Base-by-base conservation (phyloP, 1,140 invertebrate species). In the Drosophila pandora region DNA sequence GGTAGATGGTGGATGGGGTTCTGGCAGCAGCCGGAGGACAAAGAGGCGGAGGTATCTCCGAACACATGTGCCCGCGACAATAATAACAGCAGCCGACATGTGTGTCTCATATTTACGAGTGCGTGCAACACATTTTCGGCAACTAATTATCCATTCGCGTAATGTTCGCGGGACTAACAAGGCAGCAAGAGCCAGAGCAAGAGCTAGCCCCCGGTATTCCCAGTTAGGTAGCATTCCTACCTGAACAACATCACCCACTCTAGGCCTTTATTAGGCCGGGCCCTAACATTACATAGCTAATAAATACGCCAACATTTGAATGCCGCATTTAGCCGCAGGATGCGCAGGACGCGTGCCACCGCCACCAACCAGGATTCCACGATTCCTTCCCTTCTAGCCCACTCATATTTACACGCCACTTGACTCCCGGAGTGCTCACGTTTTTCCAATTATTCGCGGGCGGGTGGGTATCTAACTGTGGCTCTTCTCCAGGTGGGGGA, bases 71-170 rank as follows among this genome's bases (percentile, higher is more conserved):
- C 59, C 74, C 55, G 43, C 62, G 55, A 50, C 52, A 64, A 49
- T 72, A 68, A 50, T 58, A 74, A 45, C 53, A 64, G 52, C 69
- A 39, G 69, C 45, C 70, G 68, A 81, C 77, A 88, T 90, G 87
- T 90, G 88, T 84, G 82, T 63, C 76, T 83, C 70, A 76, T 90
- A 88, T 90, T 90, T 90, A 90, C 78, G 82, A 88, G 69, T 69
- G 73, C 72, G 73, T 43, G 49, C 75, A 88, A 90, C 80, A 88
- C 84, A 88, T 90, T 85, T 90, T 90, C 80, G 83, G 88, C 88
- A 90, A 90, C 88, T 90, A 90, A 90, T 90, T 90, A 90, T 90
- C 88, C 83, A 84, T 88, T 90, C 79, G 65, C 78, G 67, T 81
- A 61, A 85, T 90, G 85, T 89, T 85, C 77, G 76, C 81, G 81